Base-by-base conservation (phyloP, 2,888 invertebrate species). In the Agrotis ipsilon region DNA sequence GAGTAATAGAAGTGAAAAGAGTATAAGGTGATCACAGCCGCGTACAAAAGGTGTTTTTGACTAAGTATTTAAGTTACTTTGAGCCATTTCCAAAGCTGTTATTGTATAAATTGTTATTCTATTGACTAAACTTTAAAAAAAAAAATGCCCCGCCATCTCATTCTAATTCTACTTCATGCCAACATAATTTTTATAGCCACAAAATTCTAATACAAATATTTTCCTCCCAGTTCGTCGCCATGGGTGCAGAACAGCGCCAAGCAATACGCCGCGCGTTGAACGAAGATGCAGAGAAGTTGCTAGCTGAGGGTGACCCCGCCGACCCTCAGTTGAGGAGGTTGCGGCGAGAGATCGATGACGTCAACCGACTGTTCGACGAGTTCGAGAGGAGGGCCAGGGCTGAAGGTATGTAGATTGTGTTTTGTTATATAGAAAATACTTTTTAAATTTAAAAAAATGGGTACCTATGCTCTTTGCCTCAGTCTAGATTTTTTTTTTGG, bases 201-300 rank as follows among this genome's bases (percentile, higher is more conserved):
- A n/a, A 32, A n/a, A 55, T 55, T 55, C 5, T 55, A n/a, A 32
- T 32, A 13, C 3, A n/a, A n/a, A 4, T 4, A n/a, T 49, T 55
- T 14, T 14, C 16, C 21, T 14, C n/a, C 59, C 90, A 98, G 97
- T 99, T 99, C 94, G 97, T 99, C 87, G 98, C 99, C 1, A 99
- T 99, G 98, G 99, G 99, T 72, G 98, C 99, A 16, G 98, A 99
- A 86, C 99, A 99, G 93, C 97, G 99, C 24, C 99, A 99, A 73
- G 99, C 99, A 4, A 99, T 99, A 88, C 96, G 99, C 16, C 98
- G 98, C 79, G 99, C 99, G 0, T 95, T 99, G 68, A 99, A 99
- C 96, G 99, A 99, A 89, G 99, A 99, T 93, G 99, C 99, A 0
- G 99, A 99, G 93, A 99, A 99, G 90, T 95, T 99, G 80, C 96